Evolutionary conservation across 2,113 vertebrate genomes (phyloP).

Genomic region (Ailuropoda melanoleuca): DNA sequence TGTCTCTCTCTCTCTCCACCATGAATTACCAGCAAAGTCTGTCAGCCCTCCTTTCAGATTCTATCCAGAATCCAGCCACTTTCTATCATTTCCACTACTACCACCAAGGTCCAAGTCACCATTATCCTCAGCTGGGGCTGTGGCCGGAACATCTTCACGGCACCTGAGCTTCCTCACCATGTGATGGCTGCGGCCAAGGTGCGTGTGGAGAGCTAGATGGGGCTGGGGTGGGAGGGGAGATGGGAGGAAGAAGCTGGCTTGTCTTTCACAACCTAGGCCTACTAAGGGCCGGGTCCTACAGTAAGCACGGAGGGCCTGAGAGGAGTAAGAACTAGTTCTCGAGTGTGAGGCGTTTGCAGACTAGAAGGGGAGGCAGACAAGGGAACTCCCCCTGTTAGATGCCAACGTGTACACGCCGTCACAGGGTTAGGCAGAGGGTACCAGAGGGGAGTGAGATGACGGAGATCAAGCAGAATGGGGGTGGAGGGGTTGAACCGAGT

Average conservation of each 20-base stretch:
- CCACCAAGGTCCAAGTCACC: not conserved
- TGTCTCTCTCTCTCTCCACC: not conserved
- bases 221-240: no score
- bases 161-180: not conserved
- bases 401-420: not conserved
- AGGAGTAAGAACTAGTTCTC: not conserved
- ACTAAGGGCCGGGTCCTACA: no score
- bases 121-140: not conserved
- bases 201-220: not conserved
- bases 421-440: not conserved
- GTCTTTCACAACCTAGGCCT: not conserved
- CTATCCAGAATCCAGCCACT: not conserved
- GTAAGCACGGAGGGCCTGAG: not conserved
- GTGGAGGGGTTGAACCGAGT: not conserved
- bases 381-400: not conserved
- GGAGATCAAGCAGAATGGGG: not conserved
- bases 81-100: not conserved
- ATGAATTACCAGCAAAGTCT: not conserved
- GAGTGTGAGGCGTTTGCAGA: not conserved
- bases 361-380: not conserved
- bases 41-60: not conserved
- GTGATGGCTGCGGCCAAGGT: not conserved
- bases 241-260: not conserved
- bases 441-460: not conserved
- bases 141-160: not conserved